Base-by-base conservation (phyloP, 2,888 invertebrate species). In the Aleiodes testaceus region DNA sequence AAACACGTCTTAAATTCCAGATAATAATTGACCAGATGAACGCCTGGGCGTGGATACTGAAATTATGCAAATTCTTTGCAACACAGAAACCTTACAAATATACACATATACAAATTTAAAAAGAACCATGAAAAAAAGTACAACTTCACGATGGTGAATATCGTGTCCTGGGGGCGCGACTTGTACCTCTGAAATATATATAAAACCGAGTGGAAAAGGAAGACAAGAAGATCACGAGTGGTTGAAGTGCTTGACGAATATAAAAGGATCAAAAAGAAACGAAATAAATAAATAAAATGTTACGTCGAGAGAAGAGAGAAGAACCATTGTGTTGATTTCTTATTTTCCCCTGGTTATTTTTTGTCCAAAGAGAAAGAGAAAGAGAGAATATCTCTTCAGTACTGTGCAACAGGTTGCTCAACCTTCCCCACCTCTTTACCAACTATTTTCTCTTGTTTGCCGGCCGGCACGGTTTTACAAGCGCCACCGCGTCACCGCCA, bases 1-100 rank as follows among this genome's bases (percentile, higher is more conserved):
- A 83, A 85, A 85, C 85, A 84, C 84, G 83, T 85, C 84, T 86
- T 85, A 85, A 85, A 87, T 85, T 86, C 85, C 84, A 79, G 78
- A 81, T 84, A 86, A 86, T 86, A 86, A 86, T 86, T 84, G 85
- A 82, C 82, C 83, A 84, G 83, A 82, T 83, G 85, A 84, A 85
- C 82, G 84, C 64, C 74, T 83, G 84, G 82, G 82, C 83, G 81
- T 83, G 79, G 83, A 83, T 81, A 81, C 84, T 84, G 84, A 83
- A 87, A 87, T 87, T 87, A 87, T 87, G 86, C 85, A 86, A 87
- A 87, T 87, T 83, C 80, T 72, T 61, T 78, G 11, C 36, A 81
- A 83, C 84, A 85, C 49, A 36, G 52, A 68, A 53, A 53, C 11
- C 42, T 6, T 16, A 14, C 36, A 59, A 59, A 18, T 59, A 59